Base-by-base conservation (phyloP, 2,888 invertebrate species). In the Lordiphosa fenestrarum region DNA sequence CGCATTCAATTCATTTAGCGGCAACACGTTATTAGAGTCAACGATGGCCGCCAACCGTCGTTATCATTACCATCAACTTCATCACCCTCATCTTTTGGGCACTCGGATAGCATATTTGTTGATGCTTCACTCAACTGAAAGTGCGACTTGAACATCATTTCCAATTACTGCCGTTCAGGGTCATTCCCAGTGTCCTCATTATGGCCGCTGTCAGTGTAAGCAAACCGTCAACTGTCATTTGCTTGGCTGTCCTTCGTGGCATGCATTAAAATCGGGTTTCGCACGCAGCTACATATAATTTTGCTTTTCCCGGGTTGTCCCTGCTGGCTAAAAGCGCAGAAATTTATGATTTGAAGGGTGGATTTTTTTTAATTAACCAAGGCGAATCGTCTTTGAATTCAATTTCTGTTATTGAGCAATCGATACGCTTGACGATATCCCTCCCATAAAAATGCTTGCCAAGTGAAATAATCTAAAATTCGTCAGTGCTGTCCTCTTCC, bases 1-100 rank as follows among this genome's bases (percentile, higher is more conserved):
- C 72, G 51, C 66, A 70, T 74, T 84, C 73, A 84, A 77, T 77
- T 83, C 71, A 70, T 66, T 80, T 84, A 61, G 69, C 57, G 67
- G 69, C 67, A 67, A 73, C 69, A 58, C 66, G 67, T 67, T 73
- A 66, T 76, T 65, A 50, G 56, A 70, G 67, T 13, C 53, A 38
- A 36, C 44, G 30, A 15, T 12, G 15, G 35, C 49, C 49, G 55
- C 48, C 74, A 63, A 55, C 48, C 66, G 66, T 49, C 68, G 69
- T 65, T 62, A 59, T 54, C 64, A 64, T 77, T 64, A 64, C 46
- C 46, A 54, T 54, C 51, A 51, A 44, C 38, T 30, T 40, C 25
- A n/a, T 46, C 49, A 41, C 39, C 46, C 41, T 40, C 44, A 12
- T 56, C 53, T 54, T 36, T 35, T 21, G 46, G 15, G 6, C 9